Conservation (phyloP, 2,797 vertebrate species). For the Sebastes vulpes region DNA sequence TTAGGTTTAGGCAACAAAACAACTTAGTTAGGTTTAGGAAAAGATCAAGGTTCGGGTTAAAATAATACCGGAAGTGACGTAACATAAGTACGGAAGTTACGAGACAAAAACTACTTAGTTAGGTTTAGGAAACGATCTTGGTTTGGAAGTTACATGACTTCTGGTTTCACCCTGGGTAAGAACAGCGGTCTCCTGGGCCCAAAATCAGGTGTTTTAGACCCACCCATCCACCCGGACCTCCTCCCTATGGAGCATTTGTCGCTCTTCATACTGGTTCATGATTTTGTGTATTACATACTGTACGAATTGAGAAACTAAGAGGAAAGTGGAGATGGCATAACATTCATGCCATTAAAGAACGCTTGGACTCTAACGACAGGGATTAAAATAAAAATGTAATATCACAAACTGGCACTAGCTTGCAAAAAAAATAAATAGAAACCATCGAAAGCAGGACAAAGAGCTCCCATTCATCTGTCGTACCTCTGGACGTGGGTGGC, state of each 20-base stretch:
- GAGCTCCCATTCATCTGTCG: conserved; percentile 16
- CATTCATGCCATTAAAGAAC: not conserved
- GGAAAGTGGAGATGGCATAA: not conserved
- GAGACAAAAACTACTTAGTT: too few species aligned
- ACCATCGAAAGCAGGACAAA: conserved; percentile 27
- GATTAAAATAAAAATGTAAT: not conserved
- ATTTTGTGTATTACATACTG: too few species aligned
- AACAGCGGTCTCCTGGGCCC: too few species aligned
- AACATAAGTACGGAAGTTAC: too few species aligned
- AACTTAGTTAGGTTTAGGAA: too few species aligned
- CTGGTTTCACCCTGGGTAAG: too few species aligned
- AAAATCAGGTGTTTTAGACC: rapidly evolving
- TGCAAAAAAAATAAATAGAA: not conserved
- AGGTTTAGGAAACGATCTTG: too few species aligned
- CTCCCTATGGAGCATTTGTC: rapidly evolving
- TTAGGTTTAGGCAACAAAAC: too few species aligned
- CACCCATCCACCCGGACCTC: too few species aligned
- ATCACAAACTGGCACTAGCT: not conserved
- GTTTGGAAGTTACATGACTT: too few species aligned
- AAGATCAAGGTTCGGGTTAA: too few species aligned
- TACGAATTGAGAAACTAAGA: not conserved
- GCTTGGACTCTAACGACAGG: not conserved
- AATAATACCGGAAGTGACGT: rapidly evolving
- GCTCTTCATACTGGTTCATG: too few species aligned
- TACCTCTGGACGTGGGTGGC: conserved; percentile 43